Evolutionary conservation across 2,888 invertebrate species (phyloP).

Genomic region (Scaptomyza reducta): DNA sequence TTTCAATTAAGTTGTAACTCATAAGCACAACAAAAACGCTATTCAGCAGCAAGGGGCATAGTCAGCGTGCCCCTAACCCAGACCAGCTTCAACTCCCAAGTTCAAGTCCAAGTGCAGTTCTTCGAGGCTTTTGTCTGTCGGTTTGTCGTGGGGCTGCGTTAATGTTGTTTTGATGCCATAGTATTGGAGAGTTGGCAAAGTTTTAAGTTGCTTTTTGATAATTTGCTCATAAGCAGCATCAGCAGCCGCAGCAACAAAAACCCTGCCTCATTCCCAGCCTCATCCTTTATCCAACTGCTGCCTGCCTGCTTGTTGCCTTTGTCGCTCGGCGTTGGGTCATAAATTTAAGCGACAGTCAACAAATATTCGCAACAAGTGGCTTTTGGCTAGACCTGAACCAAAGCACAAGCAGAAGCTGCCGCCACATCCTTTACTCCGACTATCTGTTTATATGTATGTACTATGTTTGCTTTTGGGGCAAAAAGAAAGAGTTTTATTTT

Average conservation of each 20-base stretch:
- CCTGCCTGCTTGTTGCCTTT: conserved; percentile 39
- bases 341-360: conserved; percentile 84
- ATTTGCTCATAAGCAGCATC: conserved; percentile 65
- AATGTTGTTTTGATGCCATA: conserved; percentile 78
- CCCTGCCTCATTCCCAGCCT: conserved; percentile 43
- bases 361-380: conserved; percentile 84
- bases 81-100: conserved; percentile 10
- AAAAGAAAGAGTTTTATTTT: conserved; percentile 51
- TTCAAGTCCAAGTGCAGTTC: conserved; percentile 38
- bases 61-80: conserved; percentile 21
- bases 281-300: conserved; percentile 25
- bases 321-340: conserved; percentile 72
- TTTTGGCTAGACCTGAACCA: conserved; percentile 38
- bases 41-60: conserved; percentile 22
- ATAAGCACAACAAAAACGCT: conserved; percentile 39
- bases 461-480: background rate
- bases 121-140: conserved; percentile 3
- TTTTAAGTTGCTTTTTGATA: conserved; percentile 63
- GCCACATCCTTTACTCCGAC: conserved; percentile 28
- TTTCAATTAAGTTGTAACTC: conserved; percentile 83
- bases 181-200: conserved; percentile 53
- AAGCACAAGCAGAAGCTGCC: conserved; percentile 6
- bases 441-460: conserved; percentile 10
- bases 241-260: conserved; percentile 26
- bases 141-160: conserved; percentile 43